Percentiles rank a stretch among this genome's conserved stretches.
phyloP scores from a whole-genome alignment of 2,797 vertebrate genomes.

The Muscicapa comitata region DNA sequence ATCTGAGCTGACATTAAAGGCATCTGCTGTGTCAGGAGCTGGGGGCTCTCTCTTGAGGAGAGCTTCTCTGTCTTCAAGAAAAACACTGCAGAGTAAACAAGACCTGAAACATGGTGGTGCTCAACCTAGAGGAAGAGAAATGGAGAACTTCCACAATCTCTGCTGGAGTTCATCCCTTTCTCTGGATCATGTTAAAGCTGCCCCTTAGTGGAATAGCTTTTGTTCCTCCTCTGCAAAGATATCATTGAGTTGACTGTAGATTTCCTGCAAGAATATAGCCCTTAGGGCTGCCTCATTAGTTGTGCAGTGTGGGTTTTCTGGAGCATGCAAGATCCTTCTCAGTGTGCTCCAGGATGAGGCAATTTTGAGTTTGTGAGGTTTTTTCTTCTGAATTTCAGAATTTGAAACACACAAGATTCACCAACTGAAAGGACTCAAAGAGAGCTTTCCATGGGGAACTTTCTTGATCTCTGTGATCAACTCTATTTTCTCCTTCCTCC shows the following conservation, averaged over 20 bases:
- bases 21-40: neutral
- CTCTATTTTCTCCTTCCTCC: neutral
- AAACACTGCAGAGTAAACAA: neutral
- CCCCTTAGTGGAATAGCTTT: neutral
- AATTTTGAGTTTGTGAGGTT: neutral
- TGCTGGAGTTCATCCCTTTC: neutral
- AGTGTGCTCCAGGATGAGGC: neutral
- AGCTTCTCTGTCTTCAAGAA: neutral
- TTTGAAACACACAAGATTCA: neutral
- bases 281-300: neutral
- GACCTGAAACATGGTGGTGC: neutral
- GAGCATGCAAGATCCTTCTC: neutral
- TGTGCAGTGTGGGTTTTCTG: neutral
- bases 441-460: neutral
- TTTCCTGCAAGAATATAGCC: neutral
- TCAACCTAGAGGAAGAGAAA: neutral
- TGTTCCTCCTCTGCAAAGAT: neutral
- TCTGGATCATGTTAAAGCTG: neutral
- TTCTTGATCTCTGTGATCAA: neutral
- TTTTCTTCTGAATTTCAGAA: neutral
- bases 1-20: conserved; percentile 9
- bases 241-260: neutral
- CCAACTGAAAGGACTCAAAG: neutral
- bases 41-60: neutral
- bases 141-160: neutral